Percentiles rank a stretch among this genome's conserved stretches.
These are phyloP conservation scores for Archips xylosteana DNA, from an alignment of 2,888 invertebrate genomes.

Conservation along the genomic window DNA sequence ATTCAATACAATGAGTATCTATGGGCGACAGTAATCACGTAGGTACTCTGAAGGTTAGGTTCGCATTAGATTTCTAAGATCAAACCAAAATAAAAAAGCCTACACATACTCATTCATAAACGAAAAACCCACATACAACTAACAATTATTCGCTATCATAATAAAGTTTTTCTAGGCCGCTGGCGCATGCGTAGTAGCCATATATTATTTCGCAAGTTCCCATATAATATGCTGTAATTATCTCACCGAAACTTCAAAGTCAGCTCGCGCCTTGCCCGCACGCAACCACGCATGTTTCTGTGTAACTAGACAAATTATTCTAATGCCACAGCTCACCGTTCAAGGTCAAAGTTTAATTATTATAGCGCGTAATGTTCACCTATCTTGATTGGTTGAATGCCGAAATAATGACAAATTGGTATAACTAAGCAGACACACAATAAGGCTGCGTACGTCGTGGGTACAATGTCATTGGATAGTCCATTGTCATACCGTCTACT, in stretches of 20 bases:
- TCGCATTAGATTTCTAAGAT: background rate
- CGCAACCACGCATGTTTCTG: conserved; percentile 67
- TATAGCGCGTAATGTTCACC: conserved; percentile 41
- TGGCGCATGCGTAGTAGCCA: conserved; percentile 49
- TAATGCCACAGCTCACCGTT: conserved; percentile 62
- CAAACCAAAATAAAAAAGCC: conserved; percentile 6
- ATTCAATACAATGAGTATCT: background rate
- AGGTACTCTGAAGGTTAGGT: background rate
- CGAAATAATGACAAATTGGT: conserved; percentile 35
- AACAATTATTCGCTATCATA: conserved; percentile 46
- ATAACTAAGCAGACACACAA: background rate
- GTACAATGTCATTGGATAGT: background rate
- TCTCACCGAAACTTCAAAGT: conserved; percentile 60
- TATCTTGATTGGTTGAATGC: conserved; percentile 29
- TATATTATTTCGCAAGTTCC: conserved; percentile 63
- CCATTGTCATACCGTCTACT: too few relatives aligned
- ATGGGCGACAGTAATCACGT: background rate
- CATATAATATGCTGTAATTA: conserved; percentile 69
- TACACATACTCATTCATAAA: conserved; percentile 23
- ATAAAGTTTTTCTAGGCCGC: conserved; percentile 63
- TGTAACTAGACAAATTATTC: conserved; percentile 68
- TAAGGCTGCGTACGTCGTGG: background rate
- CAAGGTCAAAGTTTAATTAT: conserved; percentile 64
- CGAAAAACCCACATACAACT: conserved; percentile 6
- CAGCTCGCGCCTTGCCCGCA: conserved; percentile 50